Evolutionary conservation across 2,797 vertebrate species (phyloP).

Genomic region (Anguilla anguilla): DNA sequence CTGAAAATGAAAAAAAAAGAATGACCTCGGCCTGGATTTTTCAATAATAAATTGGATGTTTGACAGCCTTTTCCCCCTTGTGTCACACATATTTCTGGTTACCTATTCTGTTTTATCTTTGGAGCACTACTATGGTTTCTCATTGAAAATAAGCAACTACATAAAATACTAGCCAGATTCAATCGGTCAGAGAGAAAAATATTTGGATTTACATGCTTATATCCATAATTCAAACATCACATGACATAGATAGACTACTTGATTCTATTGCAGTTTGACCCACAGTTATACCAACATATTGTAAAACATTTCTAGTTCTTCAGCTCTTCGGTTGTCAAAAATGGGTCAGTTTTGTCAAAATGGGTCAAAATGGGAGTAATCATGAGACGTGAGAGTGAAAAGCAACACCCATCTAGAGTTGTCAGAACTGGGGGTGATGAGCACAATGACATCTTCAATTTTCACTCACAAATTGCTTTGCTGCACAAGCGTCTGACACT

Average conservation of each 20-base stretch:
- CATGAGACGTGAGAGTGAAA: background rate
- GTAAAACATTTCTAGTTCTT: constrained; percentile 7
- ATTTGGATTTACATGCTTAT: background rate
- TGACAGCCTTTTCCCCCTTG: constrained; percentile 17
- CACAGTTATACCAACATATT: background rate
- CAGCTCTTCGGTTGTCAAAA: constrained; percentile 2
- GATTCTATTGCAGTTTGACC: constrained; percentile 3
- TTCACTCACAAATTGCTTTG: constrained; percentile 13
- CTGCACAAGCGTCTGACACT: constrained; percentile 7
- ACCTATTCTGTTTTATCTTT: constrained; percentile 28
- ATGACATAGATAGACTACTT: constrained; percentile 10
- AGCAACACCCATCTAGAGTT: background rate
- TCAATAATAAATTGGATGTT: constrained; percentile 34
- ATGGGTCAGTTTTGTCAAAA: constrained; percentile 13
- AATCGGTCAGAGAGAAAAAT: constrained; percentile 50
- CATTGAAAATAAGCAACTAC: constrained; percentile 19
- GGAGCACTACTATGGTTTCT: background rate
- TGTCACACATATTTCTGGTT: constrained; percentile 23
- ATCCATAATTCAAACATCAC: background rate
- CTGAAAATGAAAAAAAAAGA: constrained; percentile 9
- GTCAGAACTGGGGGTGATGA: background rate
- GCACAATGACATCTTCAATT: constrained; percentile 7
- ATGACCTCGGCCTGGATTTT: constrained; percentile 17
- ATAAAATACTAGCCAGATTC: background rate
- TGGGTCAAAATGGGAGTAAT: constrained; percentile 10